Evolutionary conservation across 2,113 vertebrate genomes (phyloP), one percentile per base, ranked within the genome.

Genomic region (Pionites leucogaster): DNA sequence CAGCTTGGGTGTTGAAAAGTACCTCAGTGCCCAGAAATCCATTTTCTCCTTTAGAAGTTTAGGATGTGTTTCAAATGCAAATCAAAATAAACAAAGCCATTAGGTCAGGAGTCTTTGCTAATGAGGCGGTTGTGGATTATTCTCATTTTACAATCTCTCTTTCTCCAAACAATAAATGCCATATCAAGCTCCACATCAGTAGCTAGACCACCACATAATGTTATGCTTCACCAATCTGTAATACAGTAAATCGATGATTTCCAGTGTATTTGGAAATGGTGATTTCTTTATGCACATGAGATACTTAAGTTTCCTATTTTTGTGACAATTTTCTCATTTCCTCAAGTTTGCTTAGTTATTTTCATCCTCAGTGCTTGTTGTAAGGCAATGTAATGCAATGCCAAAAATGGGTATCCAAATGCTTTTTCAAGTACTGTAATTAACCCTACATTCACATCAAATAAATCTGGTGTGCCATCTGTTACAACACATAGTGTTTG

Each of bases 381-480:
- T 49, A 49, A 74, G 82, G 63, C 49, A 11, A 52, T 78, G 67
- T 65, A 88, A 47, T 57, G 24, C 60, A 93, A 82, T 49, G 62
- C 71, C 52, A 95, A 92, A 93, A 92, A 53, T 22, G 44, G 37
- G 18, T 86, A 71, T 77, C 86, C 79, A 96, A 93, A 95, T 86
- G 59, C n/a, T 80, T 80, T 94, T 96, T 83, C 75, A 90, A 80
- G 90, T 69, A 65, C 49, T 69, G 37, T 65, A 44, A 86, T 93
- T 92, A 92, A 92, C 75, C 71, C 37, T 77, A 41, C 31, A 63
- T 70, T 94, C 79, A 86, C 49, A 88, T 57, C 49, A 86, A 74
- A 88, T 93, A 62, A 72, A 93, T 77, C 92, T 80, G 68, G 44
- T 13, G 2, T 90, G 76, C 91, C 79, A 90, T 90, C 90, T 93